phyloP scores from a whole-genome alignment of 2,797 vertebrate species.

The Falco peregrinus region DNA sequence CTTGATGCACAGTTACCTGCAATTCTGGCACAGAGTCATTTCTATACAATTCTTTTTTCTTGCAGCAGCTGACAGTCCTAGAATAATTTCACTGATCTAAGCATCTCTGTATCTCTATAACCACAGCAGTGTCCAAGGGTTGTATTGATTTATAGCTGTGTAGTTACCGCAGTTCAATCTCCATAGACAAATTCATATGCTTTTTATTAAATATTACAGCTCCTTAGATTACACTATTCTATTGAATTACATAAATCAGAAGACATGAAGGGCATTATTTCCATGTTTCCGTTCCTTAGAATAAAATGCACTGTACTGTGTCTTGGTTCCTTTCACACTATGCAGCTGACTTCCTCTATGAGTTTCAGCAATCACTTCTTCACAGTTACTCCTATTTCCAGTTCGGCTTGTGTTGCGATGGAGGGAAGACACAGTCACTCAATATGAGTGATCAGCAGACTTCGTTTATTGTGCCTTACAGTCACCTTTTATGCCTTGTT shows the following conservation, averaged over 20 bases:
- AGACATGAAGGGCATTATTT: neutral
- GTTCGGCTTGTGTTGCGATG: neutral
- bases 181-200: neutral
- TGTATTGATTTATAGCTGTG: rapidly evolving
- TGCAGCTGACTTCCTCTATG: neutral
- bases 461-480: no score
- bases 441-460: no score
- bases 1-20: neutral
- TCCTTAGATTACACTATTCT: neutral
- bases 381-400: neutral
- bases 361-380: neutral
- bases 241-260: neutral
- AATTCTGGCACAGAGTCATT: neutral
- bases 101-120: neutral
- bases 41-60: neutral
- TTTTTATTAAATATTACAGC: neutral
- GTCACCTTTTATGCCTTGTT: no score
- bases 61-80: neutral
- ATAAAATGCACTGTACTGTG: neutral
- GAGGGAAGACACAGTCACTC: no score
- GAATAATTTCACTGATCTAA: neutral
- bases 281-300: neutral
- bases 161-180: neutral
- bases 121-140: neutral
- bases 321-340: neutral